Evolutionary conservation across 2,888 invertebrate species (phyloP).

Genomic region (Rugalucina vietnamica): DNA sequence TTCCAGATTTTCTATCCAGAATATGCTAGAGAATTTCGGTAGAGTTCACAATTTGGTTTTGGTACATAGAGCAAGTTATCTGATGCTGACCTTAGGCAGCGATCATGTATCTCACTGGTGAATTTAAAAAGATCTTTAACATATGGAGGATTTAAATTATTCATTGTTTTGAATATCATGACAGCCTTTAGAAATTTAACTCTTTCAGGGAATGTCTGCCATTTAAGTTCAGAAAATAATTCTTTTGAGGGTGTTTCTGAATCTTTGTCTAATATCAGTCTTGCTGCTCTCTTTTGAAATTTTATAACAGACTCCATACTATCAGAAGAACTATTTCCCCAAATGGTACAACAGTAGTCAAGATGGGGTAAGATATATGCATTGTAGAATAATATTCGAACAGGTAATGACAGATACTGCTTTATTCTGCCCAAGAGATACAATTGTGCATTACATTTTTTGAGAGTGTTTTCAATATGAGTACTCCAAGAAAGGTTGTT

Average conservation of each 20-base stretch:
- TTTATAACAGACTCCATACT: no score
- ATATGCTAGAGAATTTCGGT: background rate
- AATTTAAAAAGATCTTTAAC: background rate
- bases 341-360: background rate
- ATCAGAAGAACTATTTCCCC: background rate
- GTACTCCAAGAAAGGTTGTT: background rate
- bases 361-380: background rate
- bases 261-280: background rate
- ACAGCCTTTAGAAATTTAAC: background rate
- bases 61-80: background rate
- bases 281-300: constrained; percentile 22
- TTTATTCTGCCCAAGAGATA: background rate
- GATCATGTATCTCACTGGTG: background rate
- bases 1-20: background rate
- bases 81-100: background rate
- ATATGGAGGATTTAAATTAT: background rate
- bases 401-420: background rate
- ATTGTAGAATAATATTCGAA: background rate
- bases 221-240: background rate
- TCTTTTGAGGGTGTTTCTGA: constrained; percentile 7
- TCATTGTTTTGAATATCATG: background rate
- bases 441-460: background rate
- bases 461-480: background rate
- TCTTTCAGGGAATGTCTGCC: constrained; percentile 8
- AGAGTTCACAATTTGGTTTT: background rate